phyloP scores from a whole-genome alignment of 2,888 invertebrate genomes.

The Hesperia comma region DNA sequence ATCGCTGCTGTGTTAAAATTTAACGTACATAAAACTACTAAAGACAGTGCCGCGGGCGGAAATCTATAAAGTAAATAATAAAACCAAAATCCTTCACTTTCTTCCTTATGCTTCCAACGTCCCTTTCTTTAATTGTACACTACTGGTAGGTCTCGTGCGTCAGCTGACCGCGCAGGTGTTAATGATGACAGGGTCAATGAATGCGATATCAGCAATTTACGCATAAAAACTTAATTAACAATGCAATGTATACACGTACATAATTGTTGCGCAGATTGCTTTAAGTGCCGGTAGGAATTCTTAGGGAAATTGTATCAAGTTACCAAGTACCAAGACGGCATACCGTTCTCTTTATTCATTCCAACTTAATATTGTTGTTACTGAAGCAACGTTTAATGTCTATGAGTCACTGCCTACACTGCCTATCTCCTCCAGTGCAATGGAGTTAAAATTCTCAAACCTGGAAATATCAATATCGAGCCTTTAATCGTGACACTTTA shows the following conservation, averaged over 20 bases:
- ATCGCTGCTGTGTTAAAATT: conserved; percentile 17
- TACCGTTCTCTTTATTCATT: conserved; percentile 38
- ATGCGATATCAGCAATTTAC: conserved; percentile 40
- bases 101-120: conserved; percentile 24
- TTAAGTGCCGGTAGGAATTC: conserved; percentile 25
- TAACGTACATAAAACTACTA: conserved; percentile 23
- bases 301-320: conserved; percentile 33
- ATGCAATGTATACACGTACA: conserved; percentile 17
- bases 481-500: conserved; percentile 18
- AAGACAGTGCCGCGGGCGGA: conserved; percentile 20
- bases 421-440: conserved; percentile 24
- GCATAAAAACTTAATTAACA: conserved; percentile 32
- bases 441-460: conserved; percentile 10
- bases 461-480: conserved; percentile 26
- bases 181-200: conserved; percentile 55
- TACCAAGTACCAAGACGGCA: conserved; percentile 14
- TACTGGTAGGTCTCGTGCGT: conserved; percentile 44
- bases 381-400: conserved; percentile 16
- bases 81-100: conserved; percentile 37
- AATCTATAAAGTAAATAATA: conserved; percentile 31
- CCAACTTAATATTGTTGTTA: conserved; percentile 30
- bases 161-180: conserved; percentile 53
- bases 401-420: conserved; percentile 18
- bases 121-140: conserved; percentile 28
- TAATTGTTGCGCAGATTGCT: conserved; percentile 10